Evolutionary conservation across 1,140 invertebrate species (phyloP).

Genomic region (Bombus ignitus): DNA sequence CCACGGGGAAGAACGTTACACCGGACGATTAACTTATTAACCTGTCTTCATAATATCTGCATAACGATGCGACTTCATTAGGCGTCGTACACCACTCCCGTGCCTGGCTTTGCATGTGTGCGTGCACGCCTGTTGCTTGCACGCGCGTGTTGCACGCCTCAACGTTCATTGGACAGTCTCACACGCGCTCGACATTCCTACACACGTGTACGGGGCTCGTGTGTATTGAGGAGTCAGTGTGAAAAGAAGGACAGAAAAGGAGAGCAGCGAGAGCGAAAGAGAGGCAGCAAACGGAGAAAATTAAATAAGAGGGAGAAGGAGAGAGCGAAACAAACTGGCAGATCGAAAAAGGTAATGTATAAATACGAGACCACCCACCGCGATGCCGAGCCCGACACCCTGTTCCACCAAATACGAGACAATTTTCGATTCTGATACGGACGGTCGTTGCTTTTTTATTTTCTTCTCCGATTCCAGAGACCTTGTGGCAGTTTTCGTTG

Average conservation of each 20-base stretch:
- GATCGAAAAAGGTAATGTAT: constrained; percentile 75
- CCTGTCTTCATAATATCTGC: constrained; percentile 68
- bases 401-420: constrained; percentile 49
- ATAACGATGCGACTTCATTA: constrained; percentile 71
- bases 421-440: constrained; percentile 44
- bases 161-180: constrained; percentile 2
- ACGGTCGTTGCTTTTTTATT: background rate
- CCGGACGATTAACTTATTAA: constrained; percentile 69
- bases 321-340: constrained; percentile 58
- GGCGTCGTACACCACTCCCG: constrained; percentile 36
- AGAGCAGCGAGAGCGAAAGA: background rate
- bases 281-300: constrained; percentile 22
- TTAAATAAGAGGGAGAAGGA: constrained; percentile 37
- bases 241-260: constrained; percentile 21
- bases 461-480: background rate
- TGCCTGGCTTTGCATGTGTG: background rate
- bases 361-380: constrained; percentile 76
- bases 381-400: constrained; percentile 57
- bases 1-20: constrained; percentile 24
- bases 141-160: background rate
- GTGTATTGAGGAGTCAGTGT: constrained; percentile 2
- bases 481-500: background rate
- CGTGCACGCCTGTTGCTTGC: constrained; percentile 14
- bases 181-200: constrained; percentile 1
- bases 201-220: background rate